A percentile compares a stretch with the other conserved stretches of the same genome.
Conservation (phyloP, 2,113 vertebrate genomes). For the Barnardius zonarius region DNA sequence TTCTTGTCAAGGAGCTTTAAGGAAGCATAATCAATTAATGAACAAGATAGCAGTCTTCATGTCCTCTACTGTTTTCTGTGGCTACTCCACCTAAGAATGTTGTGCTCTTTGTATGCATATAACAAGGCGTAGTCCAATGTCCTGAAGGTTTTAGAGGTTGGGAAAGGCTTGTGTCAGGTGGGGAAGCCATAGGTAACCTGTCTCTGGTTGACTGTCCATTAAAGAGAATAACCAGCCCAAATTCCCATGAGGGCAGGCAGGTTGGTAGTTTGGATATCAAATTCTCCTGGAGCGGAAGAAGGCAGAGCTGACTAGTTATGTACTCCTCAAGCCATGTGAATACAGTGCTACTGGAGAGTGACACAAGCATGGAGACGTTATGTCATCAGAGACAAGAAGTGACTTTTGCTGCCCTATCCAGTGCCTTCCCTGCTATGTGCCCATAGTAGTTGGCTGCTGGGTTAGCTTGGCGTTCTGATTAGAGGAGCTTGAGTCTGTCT, state of each 20-base stretch:
- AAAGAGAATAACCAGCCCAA: neutral
- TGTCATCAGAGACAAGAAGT: neutral
- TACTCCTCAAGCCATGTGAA: neutral
- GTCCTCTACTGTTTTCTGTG: neutral
- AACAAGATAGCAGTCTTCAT: neutral
- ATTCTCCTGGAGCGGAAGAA: neutral
- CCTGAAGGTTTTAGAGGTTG: neutral
- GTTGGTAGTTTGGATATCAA: neutral
- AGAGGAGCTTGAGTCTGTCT: neutral
- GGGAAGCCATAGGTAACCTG: neutral
- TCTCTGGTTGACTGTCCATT: neutral
- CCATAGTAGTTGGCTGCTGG: neutral
- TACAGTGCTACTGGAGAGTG: fast-evolving
- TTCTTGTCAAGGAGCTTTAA: neutral
- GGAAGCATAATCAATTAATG: neutral
- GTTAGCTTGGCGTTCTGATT: neutral
- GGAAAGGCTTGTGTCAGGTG: neutral
- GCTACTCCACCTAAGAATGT: neutral
- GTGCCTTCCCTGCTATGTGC: neutral
- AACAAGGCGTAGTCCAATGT: neutral
- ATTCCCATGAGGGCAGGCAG: neutral
- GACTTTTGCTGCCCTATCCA: neutral
- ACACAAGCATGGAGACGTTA: no score
- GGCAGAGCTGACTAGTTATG: neutral
- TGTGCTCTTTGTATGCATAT: fast-evolving